Base-by-base conservation (phyloP, 2,797 vertebrate genomes). In the Kryptopterus vitreolus region DNA sequence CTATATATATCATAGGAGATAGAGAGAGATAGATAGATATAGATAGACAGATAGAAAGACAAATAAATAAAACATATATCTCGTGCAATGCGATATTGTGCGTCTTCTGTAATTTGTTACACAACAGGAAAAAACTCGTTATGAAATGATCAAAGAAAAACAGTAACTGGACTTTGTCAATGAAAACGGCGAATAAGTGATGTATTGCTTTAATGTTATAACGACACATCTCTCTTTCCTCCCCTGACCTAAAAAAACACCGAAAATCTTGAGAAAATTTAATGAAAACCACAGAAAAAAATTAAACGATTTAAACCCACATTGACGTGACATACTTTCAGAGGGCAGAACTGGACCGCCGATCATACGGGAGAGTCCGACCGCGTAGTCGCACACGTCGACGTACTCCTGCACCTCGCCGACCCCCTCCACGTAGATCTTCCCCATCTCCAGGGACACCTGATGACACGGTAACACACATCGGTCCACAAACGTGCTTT, bases 391-490 rank as follows among this genome's bases (percentile, higher is more conserved):
- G 26, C 98, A 99, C 84, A 99, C 91, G 57, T 99, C 98, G 68
- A 99, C 91, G 0, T 98, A 99, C 80, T 99, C 98, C 79, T 99
- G 98, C 81, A 99, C 96, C 89, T 99, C 98, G 11, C 98, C 98
- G 50, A 99, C 93, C 69, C 98, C 96, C 92, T 99, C 98, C 0
- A 97, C 95, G 69, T 95, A 95, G 90, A 99, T 98, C 88, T 99
- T 99, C 0, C 98, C 98, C 97, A 99, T 99, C 92, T 99, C 98
- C 79, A 99, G 87, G 55, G 98, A 96, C 62, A 98, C 94, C 95
- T 96, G 83, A 31, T n/a, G 20, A 77, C 5, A 78, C 3, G 6
- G 58, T 10, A 2, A 50, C 2, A 50, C 29, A 79, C 31, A 61
- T 38, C 22, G 65, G 16, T 29, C 6, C 22, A 53, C 3, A 33